phyloP scores from a whole-genome alignment of 2,113 vertebrate genomes.

The Notarius lentiginosus region DNA sequence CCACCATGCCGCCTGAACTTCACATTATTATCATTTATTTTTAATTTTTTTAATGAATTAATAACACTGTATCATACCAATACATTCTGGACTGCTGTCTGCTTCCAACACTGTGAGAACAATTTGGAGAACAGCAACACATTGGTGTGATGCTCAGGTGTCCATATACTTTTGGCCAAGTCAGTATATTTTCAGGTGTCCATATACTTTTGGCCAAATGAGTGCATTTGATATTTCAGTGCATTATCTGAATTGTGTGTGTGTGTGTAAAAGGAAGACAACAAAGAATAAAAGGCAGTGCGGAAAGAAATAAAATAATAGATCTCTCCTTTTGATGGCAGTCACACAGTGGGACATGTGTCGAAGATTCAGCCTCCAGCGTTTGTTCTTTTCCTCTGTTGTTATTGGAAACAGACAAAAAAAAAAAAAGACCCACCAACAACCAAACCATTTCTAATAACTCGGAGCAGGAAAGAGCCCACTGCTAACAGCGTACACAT shows the following conservation, averaged over 20 bases:
- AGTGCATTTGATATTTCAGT: too few relatives aligned
- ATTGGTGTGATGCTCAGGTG: background rate
- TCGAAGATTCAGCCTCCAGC: background rate
- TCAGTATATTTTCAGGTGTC: too few relatives aligned
- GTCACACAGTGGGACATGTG: background rate
- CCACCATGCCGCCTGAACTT: too few relatives aligned
- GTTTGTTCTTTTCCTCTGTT: slow-evolving; percentile 15
- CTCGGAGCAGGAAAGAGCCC: background rate
- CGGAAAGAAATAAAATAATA: background rate
- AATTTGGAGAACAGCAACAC: background rate
- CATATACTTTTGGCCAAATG: too few relatives aligned
- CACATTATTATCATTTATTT: too few relatives aligned
- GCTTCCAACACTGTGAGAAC: too few relatives aligned
- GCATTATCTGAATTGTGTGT: background rate
- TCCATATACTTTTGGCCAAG: background rate
- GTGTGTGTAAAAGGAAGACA: background rate
- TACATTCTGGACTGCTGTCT: background rate
- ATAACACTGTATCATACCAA: background rate
- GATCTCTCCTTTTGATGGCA: background rate
- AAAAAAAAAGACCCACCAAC: background rate
- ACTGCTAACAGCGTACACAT: background rate
- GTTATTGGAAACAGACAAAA: background rate
- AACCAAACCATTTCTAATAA: slow-evolving; percentile 10
- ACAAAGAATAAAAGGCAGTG: background rate
- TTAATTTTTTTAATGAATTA: background rate